phyloP scores from a whole-genome alignment of 2,797 vertebrate genomes.

The Threskiornis aethiopicus region DNA sequence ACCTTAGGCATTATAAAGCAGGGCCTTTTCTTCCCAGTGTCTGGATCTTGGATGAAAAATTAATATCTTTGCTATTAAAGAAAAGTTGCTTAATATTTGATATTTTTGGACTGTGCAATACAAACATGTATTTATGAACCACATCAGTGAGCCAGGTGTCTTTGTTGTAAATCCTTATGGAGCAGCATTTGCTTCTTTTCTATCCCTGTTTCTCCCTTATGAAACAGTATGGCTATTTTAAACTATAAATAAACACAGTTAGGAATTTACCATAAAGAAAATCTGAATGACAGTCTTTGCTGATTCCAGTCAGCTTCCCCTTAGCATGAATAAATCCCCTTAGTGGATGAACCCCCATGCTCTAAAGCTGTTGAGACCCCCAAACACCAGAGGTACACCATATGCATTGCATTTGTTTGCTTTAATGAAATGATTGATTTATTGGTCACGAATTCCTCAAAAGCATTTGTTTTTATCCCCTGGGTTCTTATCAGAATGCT shows the following conservation, averaged over 20 bases:
- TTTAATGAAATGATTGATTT: constrained; percentile 27
- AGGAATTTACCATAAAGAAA: not conserved
- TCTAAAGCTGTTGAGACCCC: not conserved
- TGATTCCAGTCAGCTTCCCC: not conserved
- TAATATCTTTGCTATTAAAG: not conserved
- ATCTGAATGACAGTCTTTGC: not conserved
- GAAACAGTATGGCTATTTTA: not conserved
- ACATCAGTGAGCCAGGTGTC: not conserved
- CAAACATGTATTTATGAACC: not conserved
- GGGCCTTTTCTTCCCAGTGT: not conserved
- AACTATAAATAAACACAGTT: not conserved
- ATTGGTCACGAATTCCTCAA: constrained; percentile 12
- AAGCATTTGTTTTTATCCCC: constrained; percentile 16
- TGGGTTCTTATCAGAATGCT: constrained; percentile 22
- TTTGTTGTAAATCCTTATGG: not conserved
- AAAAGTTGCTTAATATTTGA: not conserved
- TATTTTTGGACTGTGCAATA: not conserved
- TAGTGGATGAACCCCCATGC: not conserved
- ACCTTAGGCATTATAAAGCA: not conserved
- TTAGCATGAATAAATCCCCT: not conserved
- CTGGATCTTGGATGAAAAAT: not conserved
- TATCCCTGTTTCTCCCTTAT: not conserved
- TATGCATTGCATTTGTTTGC: not conserved
- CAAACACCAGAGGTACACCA: not conserved
- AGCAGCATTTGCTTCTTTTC: not conserved